A percentile compares a stretch with the other conserved stretches of the same genome.
Evolutionary conservation across 1,140 invertebrate genomes (phyloP).

Genomic region (Hypsibius dujardini): DNA sequence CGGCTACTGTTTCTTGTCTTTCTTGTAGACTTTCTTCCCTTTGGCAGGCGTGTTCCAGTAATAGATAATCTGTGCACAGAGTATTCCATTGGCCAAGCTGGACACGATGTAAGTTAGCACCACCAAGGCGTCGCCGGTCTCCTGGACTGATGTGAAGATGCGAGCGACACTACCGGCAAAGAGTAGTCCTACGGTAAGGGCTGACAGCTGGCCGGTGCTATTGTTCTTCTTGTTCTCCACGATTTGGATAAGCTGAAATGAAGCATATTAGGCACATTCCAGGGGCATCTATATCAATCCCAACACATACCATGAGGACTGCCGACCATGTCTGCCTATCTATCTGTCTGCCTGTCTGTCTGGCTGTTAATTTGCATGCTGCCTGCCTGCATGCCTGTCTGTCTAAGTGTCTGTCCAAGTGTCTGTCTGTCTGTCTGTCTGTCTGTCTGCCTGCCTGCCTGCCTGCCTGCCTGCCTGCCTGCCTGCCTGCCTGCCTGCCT

Average conservation of each 20-base stretch:
- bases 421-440: no score
- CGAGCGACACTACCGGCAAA: conserved; percentile 73
- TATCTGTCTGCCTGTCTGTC: no score
- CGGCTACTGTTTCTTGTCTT: background rate
- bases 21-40: background rate
- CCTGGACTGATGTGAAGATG: conserved; percentile 94
- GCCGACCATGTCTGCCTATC: no score
- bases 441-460: no score
- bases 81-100: conserved; percentile 58
- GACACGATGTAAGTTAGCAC: conserved; percentile 64
- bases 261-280: background rate
- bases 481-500: no score
- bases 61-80: conserved; percentile 67
- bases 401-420: no score
- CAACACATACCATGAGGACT: no score
- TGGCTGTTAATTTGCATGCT: no score
- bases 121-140: conserved; percentile 76
- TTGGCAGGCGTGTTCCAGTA: conserved; percentile 57
- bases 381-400: no score
- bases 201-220: conserved; percentile 88
- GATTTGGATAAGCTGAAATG: conserved; percentile 59
- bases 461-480: no score
- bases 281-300: no score
- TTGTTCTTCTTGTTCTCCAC: conserved; percentile 68
- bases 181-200: conserved; percentile 62